Conservation (phyloP, 2,888 invertebrate genomes). For the Frankliniella fusca region DNA sequence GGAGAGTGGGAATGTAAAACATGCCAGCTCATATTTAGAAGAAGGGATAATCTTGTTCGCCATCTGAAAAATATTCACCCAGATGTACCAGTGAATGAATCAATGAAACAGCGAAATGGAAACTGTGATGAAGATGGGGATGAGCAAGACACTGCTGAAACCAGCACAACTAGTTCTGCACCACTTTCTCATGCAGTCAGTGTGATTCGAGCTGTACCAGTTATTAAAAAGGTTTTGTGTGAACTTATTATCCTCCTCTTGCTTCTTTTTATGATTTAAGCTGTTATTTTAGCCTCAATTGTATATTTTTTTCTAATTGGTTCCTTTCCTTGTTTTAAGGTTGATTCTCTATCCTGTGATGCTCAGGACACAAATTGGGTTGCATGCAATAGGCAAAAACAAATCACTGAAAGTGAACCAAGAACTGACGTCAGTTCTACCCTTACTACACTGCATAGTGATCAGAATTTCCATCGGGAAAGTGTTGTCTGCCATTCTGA, state of each 20-base stretch:
- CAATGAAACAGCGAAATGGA: not conserved
- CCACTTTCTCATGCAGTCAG: not conserved
- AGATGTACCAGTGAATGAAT: not conserved
- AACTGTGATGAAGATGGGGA: not conserved
- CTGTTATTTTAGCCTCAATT: not conserved
- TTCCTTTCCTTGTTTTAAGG: not conserved
- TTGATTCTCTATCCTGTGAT: not conserved
- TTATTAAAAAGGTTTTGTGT: not conserved
- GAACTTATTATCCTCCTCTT: not conserved
- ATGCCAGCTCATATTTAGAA: not conserved
- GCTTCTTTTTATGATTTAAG: not conserved
- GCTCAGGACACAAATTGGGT: not conserved
- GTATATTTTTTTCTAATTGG: not conserved
- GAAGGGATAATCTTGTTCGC: conserved; percentile 2
- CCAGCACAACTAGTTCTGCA: not conserved
- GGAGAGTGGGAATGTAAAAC: conserved; percentile 7
- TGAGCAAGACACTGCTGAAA: not conserved
- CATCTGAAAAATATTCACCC: conserved; percentile 13
- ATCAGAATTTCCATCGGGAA: not conserved
- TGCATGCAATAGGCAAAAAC: not conserved
- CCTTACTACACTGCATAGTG: not conserved
- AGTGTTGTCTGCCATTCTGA: not conserved
- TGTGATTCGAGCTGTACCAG: not conserved
- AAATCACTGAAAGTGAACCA: no score
- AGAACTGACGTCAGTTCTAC: no score